phyloP scores from a whole-genome alignment of 1,140 invertebrate genomes.

The Hermatobates lingyangjiaoensis region DNA sequence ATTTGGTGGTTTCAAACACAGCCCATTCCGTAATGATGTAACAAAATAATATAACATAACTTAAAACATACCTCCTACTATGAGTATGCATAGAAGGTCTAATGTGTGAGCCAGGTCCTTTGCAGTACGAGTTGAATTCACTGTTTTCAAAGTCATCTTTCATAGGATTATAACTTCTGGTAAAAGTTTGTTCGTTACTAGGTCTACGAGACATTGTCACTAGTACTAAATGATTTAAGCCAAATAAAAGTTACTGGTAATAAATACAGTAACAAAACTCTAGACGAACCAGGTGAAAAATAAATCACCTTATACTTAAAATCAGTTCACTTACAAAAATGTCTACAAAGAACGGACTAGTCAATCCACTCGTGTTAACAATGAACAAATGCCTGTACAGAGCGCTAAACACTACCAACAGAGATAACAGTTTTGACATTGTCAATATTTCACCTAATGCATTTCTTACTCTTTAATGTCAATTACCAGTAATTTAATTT shows the following conservation, averaged over 20 bases:
- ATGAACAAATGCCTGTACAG: too few relatives aligned
- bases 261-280: background rate
- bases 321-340: background rate
- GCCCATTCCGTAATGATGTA: too few relatives aligned
- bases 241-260: background rate
- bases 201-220: too few relatives aligned
- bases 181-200: too few relatives aligned
- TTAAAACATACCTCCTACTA: background rate
- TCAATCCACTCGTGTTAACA: too few relatives aligned
- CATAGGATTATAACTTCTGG: background rate
- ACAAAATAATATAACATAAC: too few relatives aligned
- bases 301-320: background rate
- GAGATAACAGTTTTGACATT: too few relatives aligned
- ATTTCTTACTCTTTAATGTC: too few relatives aligned
- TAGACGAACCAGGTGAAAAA: background rate
- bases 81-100: background rate
- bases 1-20: too few relatives aligned
- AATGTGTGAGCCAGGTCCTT: background rate
- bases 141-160: background rate
- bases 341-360: background rate
- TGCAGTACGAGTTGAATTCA: slow-evolving; percentile 1
- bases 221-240: background rate
- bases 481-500: too few relatives aligned
- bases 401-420: too few relatives aligned
- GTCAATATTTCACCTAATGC: too few relatives aligned